Evolutionary conservation across 2,888 invertebrate species (phyloP).

Genomic region (Dicranocentrus wangi): DNA sequence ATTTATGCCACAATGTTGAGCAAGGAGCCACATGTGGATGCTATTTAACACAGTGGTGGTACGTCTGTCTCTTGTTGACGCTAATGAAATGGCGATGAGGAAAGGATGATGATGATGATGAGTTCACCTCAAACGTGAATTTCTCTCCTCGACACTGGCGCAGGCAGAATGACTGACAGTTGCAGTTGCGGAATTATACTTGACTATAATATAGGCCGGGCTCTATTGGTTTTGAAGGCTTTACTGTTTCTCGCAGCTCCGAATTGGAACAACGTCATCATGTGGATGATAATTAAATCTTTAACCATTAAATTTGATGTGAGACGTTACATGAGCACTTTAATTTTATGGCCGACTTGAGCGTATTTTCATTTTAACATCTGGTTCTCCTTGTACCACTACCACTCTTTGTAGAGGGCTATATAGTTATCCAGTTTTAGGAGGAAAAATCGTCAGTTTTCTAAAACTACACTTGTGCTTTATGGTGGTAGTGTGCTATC

Average conservation of each 20-base stretch:
- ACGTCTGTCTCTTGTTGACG: background rate
- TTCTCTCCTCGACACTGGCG: background rate
- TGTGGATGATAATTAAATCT: slow-evolving; percentile 61
- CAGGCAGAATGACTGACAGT: slow-evolving; percentile 45
- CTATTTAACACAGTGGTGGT: background rate
- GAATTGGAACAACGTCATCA: background rate
- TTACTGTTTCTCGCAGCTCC: background rate
- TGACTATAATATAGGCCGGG: background rate
- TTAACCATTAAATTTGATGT: slow-evolving; percentile 54
- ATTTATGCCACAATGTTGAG: too few species aligned
- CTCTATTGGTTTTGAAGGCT: background rate
- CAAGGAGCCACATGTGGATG: slow-evolving; percentile 46
- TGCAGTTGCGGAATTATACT: slow-evolving; percentile 1
- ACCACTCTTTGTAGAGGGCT: too few species aligned
- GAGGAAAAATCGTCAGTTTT: too few species aligned
- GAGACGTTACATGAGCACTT: slow-evolving; percentile 47
- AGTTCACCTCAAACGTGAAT: slow-evolving; percentile 7
- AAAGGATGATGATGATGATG: slow-evolving; percentile 36
- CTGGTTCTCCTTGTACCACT: slow-evolving; percentile 24
- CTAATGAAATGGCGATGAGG: slow-evolving; percentile 24
- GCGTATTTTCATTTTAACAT: slow-evolving; percentile 35
- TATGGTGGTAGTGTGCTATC: too few species aligned
- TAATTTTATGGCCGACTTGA: slow-evolving; percentile 51
- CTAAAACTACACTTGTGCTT: too few species aligned
- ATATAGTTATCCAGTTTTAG: too few species aligned